Conservation (phyloP, 2,113 vertebrate species). For the Nyctibius bracteatus region DNA sequence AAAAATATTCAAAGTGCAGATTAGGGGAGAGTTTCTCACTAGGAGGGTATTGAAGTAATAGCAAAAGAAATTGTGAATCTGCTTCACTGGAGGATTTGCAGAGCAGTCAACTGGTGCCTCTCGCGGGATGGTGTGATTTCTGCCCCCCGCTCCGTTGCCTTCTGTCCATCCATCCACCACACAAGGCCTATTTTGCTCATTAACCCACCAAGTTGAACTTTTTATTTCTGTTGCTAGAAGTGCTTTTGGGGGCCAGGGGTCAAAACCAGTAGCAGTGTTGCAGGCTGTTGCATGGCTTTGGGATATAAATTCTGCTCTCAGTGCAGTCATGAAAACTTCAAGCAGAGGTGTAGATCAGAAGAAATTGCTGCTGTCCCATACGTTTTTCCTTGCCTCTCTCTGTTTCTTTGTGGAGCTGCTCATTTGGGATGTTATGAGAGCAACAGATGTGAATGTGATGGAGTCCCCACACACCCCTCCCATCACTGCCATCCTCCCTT, state of each 20-base stretch:
- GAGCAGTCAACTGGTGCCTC: background rate
- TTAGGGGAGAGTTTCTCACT: background rate
- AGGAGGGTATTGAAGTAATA: background rate
- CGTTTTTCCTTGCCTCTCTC: background rate
- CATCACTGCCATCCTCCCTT: background rate
- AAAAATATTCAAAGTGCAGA: background rate
- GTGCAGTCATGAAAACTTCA: slow-evolving; percentile 37
- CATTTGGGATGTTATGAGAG: background rate
- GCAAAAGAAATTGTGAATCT: background rate
- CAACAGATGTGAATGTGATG: background rate
- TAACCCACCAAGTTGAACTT: background rate
- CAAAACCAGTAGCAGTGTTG: slow-evolving; percentile 15
- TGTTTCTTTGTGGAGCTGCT: background rate
- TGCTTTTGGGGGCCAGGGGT: background rate
- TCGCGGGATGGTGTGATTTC: background rate
- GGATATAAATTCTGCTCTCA: slow-evolving; percentile 40
- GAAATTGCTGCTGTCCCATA: background rate
- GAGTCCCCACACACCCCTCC: background rate
- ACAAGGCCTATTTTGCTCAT: background rate
- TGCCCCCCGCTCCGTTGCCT: background rate
- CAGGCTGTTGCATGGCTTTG: background rate
- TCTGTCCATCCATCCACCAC: background rate
- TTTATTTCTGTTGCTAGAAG: background rate
- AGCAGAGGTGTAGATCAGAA: background rate
- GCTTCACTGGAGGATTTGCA: background rate